These are phyloP conservation scores for Sminthurides aquaticus DNA, from an alignment of 2,888 invertebrate genomes.

Conservation along the genomic window DNA sequence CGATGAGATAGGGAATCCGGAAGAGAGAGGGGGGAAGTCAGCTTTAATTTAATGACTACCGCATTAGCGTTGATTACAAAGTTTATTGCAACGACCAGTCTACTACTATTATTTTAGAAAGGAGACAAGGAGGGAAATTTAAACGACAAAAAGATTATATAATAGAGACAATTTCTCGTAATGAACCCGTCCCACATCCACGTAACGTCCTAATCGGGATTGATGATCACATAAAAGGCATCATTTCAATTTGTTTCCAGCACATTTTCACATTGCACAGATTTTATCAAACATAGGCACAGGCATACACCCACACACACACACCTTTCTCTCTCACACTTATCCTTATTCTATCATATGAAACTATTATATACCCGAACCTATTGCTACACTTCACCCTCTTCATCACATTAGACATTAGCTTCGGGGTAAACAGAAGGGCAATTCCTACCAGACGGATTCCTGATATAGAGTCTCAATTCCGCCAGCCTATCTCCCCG, in stretches of 20 bases:
- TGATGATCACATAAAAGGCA: conserved; percentile 28
- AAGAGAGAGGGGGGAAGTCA: no score
- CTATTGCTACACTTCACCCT: no score
- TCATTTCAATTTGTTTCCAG: conserved; percentile 28
- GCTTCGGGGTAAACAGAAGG: no score
- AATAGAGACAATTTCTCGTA: neutral
- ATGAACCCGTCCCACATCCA: neutral
- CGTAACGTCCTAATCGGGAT: conserved; percentile 25
- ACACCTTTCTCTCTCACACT: no score
- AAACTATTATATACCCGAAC: no score
- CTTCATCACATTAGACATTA: no score
- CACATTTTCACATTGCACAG: neutral
- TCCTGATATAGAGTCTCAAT: no score
- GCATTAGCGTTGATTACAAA: conserved; percentile 16
- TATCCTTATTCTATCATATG: no score
- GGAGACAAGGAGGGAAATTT: neutral
- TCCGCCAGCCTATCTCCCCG: no score
- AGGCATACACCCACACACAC: no score
- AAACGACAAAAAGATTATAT: neutral
- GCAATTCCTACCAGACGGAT: no score
- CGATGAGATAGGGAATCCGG: no score
- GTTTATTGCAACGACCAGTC: conserved; percentile 11
- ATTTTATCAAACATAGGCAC: neutral
- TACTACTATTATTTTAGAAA: neutral
- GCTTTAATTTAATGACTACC: conserved; percentile 17